Evolutionary conservation across 1,140 invertebrate genomes (phyloP).

Genomic region (Drosophila grimshawi): DNA sequence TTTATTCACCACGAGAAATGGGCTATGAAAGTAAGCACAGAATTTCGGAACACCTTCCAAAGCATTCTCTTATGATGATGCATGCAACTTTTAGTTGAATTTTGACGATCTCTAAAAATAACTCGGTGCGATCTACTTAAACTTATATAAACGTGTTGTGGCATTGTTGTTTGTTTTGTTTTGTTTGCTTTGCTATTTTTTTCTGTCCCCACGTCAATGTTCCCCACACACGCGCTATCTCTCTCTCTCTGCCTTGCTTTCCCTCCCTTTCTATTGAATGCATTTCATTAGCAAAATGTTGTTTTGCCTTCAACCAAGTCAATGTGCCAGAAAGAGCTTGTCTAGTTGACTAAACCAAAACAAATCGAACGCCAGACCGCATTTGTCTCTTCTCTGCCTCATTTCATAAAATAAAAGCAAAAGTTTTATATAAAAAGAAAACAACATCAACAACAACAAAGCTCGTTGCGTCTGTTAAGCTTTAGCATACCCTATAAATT

Average conservation of each 20-base stretch:
- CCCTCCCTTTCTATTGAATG: conserved; percentile 1
- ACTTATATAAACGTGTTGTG: conserved; percentile 37
- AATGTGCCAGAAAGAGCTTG: conserved; percentile 79
- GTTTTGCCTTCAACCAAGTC: conserved; percentile 74
- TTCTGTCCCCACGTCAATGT: background rate
- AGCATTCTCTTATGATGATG: too few species aligned
- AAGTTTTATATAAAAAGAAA: conserved; percentile 16
- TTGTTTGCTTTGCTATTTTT: background rate
- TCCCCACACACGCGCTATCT: background rate
- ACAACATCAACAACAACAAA: background rate
- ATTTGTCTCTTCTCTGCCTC: conserved; percentile 23
- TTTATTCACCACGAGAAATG: too few species aligned
- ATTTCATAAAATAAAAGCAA: conserved; percentile 31
- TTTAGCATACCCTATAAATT: conserved; percentile 5
- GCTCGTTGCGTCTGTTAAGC: background rate
- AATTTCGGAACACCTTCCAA: too few species aligned
- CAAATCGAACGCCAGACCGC: conserved; percentile 37
- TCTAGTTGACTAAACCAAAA: conserved; percentile 55
- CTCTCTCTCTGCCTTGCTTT: background rate
- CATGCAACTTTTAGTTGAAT: too few species aligned
- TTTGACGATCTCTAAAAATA: conserved; percentile 18
- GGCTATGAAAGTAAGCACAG: too few species aligned
- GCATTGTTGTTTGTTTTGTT: conserved; percentile 45
- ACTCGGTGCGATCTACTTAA: conserved; percentile 11
- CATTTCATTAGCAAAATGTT: conserved; percentile 49